These are phyloP conservation scores for Notodromas monacha DNA, from an alignment of 2,888 invertebrate species.

Conservation along the genomic window DNA sequence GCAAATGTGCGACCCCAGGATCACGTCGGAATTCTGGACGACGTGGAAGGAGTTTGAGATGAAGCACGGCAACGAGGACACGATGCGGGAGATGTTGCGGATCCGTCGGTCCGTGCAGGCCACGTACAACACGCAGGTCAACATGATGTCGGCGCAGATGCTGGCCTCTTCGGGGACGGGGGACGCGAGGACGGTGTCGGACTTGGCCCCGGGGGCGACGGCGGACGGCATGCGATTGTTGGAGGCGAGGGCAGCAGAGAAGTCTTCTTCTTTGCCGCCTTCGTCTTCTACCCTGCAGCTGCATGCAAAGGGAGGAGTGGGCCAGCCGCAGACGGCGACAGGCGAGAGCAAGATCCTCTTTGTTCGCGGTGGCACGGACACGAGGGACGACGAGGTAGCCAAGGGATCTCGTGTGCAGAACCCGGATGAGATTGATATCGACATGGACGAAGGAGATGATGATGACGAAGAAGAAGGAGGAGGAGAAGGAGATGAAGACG, in stretches of 20 bases:
- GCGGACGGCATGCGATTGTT: conserved; percentile 19
- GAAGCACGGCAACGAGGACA: conserved; percentile 93
- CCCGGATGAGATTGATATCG: conserved; percentile 17
- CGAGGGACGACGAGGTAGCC: conserved; percentile 11
- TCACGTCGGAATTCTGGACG: conserved; percentile 75
- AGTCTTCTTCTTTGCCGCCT: not conserved
- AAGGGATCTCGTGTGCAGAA: conserved; percentile 12
- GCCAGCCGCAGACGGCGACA: conserved; percentile 12
- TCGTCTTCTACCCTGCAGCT: not conserved
- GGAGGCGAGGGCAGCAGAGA: conserved; percentile 34
- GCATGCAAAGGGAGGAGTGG: not conserved
- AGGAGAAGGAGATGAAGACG: conserved; percentile 17
- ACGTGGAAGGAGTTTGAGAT: conserved; percentile 99
- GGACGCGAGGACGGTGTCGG: conserved; percentile 25
- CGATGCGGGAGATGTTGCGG: conserved; percentile 89
- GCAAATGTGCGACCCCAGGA: conserved; percentile 89
- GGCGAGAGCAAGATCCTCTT: conserved; percentile 49
- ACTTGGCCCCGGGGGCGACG: conserved; percentile 35
- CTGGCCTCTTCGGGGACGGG: conserved; percentile 25
- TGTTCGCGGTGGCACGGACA: conserved; percentile 21
- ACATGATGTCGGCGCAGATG: conserved; percentile 97
- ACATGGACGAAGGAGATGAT: conserved; percentile 14
- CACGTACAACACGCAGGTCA: conserved; percentile 86
- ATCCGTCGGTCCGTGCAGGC: conserved; percentile 92
- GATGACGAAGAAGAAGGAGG: conserved; percentile 16